Evolutionary conservation across 1,140 invertebrate species (phyloP).

Genomic region (Bombyx mori): DNA sequence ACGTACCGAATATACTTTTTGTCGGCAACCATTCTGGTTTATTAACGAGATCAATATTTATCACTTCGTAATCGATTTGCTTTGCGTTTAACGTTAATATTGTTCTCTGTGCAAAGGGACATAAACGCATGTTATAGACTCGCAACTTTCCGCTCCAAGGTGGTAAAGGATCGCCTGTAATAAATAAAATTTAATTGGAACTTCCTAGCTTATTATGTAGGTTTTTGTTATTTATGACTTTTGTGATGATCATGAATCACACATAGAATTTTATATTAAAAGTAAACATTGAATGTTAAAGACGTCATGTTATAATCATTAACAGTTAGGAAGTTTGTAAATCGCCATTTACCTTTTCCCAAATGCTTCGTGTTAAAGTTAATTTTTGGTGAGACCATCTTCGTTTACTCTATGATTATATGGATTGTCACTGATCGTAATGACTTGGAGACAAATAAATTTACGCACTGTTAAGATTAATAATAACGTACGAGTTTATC

Average conservation of each 20-base stretch:
- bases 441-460: too few relatives aligned
- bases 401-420: too few relatives aligned
- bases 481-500: too few relatives aligned
- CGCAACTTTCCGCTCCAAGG: conserved; percentile 75
- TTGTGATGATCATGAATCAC: too few relatives aligned
- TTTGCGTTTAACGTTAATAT: conserved; percentile 88
- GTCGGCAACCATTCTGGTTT: conserved; percentile 88
- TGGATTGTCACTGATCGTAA: too few relatives aligned
- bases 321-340: too few relatives aligned
- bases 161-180: conserved; percentile 57
- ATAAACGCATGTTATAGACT: conserved; percentile 78
- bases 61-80: conserved; percentile 86
- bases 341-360: not conserved
- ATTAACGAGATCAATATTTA: conserved; percentile 85
- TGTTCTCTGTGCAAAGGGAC: conserved; percentile 90
- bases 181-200: not conserved
- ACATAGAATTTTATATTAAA: too few relatives aligned
- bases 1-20: conserved; percentile 76
- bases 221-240: too few relatives aligned
- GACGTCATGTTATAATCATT: not conserved
- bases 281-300: too few relatives aligned
- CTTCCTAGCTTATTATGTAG: not conserved
- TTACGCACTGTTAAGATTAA: too few relatives aligned
- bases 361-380: conserved; percentile 1
- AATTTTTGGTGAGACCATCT: not conserved